Base-by-base conservation (phyloP, 2,797 vertebrate genomes). In the Hemitrygon akajei region DNA sequence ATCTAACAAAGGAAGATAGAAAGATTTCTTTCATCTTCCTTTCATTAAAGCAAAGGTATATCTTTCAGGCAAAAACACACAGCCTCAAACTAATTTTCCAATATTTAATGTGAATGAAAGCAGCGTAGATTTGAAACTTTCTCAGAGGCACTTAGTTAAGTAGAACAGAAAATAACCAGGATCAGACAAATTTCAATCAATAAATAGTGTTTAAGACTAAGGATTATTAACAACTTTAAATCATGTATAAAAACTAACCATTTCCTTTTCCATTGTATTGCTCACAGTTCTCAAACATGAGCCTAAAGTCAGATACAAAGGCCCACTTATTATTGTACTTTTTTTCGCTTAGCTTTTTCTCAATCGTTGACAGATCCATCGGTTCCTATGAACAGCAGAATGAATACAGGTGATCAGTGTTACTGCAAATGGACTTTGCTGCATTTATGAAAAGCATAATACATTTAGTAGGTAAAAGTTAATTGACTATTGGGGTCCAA, bases 311-410 rank as follows among this genome's bases (percentile, higher is more conserved):
- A n/a, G 94, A 93, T 60, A 89, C 66, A 93, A 94, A 93, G 3
- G 37, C 63, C 93, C 93, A 93, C 86, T 81, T 94, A 60, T 66
- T 93, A 20, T 73, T 75, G 94, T 94, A 94, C 75, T 25, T 60
- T 22, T 93, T 87, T 18, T 66, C 58, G 37, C 18, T 94, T 60
- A 94, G 81, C 27, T 58, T 93, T 40, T 84, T 69, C 82, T 94
- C 94, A 93, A 94, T 94, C n/a, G 91, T 93, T 10, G 93, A 69
- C 27, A 94, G 94, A 63, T 94, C 94, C 94, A 94, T 94, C 7
- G 94, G 93, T 47, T 71, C 81, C 94, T 94, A 47, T 30, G 7
- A n/a, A 60, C 22, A 93, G 75, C n/a, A 94, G 69, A 76, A 94
- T 22, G 47, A 76, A 93, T 56, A 76, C 30, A 75, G 30, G 47